Percentiles rank a stretch among this genome's conserved stretches.
Conservation (phyloP, 2,113 vertebrate genomes). For the Galeopterus variegatus region DNA sequence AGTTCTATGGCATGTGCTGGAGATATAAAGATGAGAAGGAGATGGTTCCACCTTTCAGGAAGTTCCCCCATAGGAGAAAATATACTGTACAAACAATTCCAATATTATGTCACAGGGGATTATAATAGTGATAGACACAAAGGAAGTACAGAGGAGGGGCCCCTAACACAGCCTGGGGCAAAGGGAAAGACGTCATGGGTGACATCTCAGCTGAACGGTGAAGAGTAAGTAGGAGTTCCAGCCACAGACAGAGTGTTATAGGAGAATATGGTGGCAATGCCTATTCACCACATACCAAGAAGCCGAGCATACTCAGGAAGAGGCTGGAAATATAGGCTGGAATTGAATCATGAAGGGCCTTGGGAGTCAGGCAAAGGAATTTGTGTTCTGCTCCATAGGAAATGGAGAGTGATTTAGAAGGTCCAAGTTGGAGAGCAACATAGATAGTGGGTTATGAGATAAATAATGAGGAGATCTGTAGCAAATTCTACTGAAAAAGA, state of each 20-base stretch:
- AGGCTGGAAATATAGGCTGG: not conserved
- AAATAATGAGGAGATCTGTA: not conserved
- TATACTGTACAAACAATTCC: not conserved
- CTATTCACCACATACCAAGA: not conserved
- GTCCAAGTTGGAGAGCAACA: not conserved
- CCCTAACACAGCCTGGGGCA: not conserved
- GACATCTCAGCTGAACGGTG: not conserved
- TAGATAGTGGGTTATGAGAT: not conserved
- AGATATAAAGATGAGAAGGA: not conserved
- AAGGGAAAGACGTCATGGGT: not conserved
- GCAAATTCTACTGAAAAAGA: slow-evolving; percentile 45
- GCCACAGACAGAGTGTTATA: not conserved
- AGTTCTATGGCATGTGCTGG: not conserved
- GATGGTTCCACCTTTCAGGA: not conserved
- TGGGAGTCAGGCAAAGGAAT: not conserved
- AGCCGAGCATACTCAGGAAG: not conserved
- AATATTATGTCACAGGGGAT: not conserved
- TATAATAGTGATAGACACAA: not conserved
- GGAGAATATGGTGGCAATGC: not conserved
- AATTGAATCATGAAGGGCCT: not conserved
- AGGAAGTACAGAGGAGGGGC: not conserved
- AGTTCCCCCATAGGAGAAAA: slow-evolving; percentile 34
- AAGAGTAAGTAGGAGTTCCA: not conserved
- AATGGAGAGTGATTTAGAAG: not conserved
- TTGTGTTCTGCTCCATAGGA: not conserved